phyloP scores from a whole-genome alignment of 2,888 invertebrate species.

The Aphidius colemani region DNA sequence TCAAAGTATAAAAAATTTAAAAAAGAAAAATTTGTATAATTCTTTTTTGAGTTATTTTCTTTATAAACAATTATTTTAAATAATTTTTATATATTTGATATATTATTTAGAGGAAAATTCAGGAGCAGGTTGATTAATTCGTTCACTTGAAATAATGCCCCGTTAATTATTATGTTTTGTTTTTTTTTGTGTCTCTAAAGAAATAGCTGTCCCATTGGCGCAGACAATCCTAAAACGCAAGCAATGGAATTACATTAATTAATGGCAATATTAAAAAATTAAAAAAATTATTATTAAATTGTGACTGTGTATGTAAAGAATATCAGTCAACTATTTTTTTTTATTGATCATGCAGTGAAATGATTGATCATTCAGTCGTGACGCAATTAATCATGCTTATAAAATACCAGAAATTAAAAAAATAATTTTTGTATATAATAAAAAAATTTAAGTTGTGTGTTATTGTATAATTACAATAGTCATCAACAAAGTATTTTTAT shows the following conservation, averaged over 20 bases:
- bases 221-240: constrained; percentile 60
- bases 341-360: constrained; percentile 15
- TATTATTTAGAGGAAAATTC: neutral
- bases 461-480: no score
- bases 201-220: constrained; percentile 61
- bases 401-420: constrained; percentile 1
- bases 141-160: constrained; percentile 27
- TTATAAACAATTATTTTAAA: neutral
- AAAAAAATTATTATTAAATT: constrained; percentile 23
- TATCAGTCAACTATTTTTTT: neutral
- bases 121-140: constrained; percentile 26
- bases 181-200: constrained; percentile 51
- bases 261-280: constrained; percentile 30
- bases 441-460: neutral
- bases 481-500: no score
- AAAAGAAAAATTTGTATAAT: constrained; percentile 17
- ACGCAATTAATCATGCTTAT: constrained; percentile 15
- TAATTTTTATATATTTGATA: constrained; percentile 6
- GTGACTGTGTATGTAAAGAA: neutral
- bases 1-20: constrained; percentile 19
- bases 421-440: neutral
- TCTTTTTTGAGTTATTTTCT: constrained; percentile 15
- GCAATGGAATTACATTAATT: constrained; percentile 57
- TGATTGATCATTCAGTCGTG: constrained; percentile 12
- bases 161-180: constrained; percentile 10